Base-by-base conservation (phyloP, 2,797 vertebrate genomes). In the Coreius guichenoti region DNA sequence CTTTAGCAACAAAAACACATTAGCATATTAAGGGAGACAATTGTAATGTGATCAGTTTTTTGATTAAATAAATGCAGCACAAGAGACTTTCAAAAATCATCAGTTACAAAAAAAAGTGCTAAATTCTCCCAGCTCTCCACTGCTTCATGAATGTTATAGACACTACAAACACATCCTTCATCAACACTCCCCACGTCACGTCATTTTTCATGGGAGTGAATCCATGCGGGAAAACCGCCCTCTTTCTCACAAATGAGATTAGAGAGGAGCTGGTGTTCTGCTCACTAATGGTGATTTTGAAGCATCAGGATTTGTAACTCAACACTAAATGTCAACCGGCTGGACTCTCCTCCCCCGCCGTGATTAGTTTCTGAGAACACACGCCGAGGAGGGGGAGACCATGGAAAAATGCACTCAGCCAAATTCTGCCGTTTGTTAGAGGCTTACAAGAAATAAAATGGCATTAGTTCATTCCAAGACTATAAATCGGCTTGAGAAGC, bases 381-480 rank as follows among this genome's bases (percentile, higher is more conserved):
- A 72, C 45, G 8, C 12, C n/a, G n/a, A 77, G 65, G 51, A 73
- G 36, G 36, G 63, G 23, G 29, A 51, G 56, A 47, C 63, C 31
- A 76, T 47, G 76, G 63, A 89, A 87, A 90, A 90, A 91, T 89
- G 89, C 8, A 81, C 82, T 81, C 61, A 73, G 92, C 90, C 93
- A 92, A 93, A 84, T 88, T 90, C 79, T 83, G 80, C 89, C 89
- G 54, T 87, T 92, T 88, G 88, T 91, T 92, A 90, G 88, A 90
- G 87, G 90, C 89, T 93, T 93, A 92, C 80, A 91, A 92, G 92
- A 81, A 90, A 89, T 91, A 82, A 87, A 88, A 91, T 89, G 86
- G 87, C 87, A 86, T 86, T 89, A 87, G 84, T 85, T 92, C 89
- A 90, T 90, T 92, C 90, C 90, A 92, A 88, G 80, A 86, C 90